A percentile compares a stretch with the other conserved stretches of the same genome.
Evolutionary conservation across 2,888 invertebrate species (phyloP).

Genomic region (Alitta virens): DNA sequence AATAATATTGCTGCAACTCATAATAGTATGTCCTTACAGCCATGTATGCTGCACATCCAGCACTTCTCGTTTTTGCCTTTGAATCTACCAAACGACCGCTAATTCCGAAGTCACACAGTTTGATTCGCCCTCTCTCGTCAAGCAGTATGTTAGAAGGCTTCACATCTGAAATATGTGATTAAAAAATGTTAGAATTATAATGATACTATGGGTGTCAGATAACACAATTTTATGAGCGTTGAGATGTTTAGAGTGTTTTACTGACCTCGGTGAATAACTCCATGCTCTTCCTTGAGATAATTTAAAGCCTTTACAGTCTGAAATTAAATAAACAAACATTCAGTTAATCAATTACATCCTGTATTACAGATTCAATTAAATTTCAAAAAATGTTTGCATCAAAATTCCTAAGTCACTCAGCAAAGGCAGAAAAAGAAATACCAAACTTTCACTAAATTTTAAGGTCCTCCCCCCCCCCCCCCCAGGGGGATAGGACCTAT

Average conservation of each 20-base stretch:
- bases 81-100: conserved; percentile 97
- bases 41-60: conserved; percentile 99
- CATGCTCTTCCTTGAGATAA: conserved; percentile 95
- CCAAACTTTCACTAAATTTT: no score
- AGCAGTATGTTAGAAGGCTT: conserved; percentile 98
- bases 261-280: conserved; percentile 83
- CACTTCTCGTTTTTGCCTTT: conserved; percentile 93
- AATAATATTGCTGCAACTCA: no score
- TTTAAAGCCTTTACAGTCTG: conserved; percentile 77
- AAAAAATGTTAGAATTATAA: neutral
- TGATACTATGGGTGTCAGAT: neutral
- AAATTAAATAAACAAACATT: conserved; percentile 19
- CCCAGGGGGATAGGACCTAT: no score
- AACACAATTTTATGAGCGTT: no score
- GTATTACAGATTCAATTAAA: no score
- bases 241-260: no score
- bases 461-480: no score
- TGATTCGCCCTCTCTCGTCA: conserved; percentile 91
- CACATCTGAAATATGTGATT: conserved; percentile 67
- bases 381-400: no score
- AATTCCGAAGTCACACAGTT: conserved; percentile 99
- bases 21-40: no score
- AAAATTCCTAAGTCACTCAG: no score
- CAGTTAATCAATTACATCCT: no score
- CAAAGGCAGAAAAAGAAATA: no score